phyloP scores from a whole-genome alignment of 2,888 invertebrate species.

The Phyto melanocephala region DNA sequence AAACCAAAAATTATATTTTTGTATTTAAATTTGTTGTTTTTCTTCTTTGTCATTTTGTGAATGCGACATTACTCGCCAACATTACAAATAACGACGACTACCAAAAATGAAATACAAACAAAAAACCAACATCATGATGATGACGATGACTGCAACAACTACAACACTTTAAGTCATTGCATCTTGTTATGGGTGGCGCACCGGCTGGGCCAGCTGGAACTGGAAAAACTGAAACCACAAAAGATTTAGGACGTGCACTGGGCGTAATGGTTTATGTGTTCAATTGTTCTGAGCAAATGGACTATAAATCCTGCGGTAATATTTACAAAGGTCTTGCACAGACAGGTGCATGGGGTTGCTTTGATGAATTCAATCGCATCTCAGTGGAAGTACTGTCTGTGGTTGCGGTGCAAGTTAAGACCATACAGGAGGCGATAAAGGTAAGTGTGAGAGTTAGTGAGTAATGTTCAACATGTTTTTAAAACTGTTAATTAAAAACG shows the following conservation, averaged over 20 bases:
- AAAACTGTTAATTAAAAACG: constrained; percentile 40
- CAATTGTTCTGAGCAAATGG: constrained; percentile 99
- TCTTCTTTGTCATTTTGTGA: no score
- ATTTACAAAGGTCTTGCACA: constrained; percentile 96
- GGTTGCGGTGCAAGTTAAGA: constrained; percentile 95
- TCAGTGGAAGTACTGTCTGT: constrained; percentile 98
- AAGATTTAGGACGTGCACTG: constrained; percentile 96
- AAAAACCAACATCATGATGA: constrained; percentile 3
- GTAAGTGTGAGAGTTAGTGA: constrained; percentile 71
- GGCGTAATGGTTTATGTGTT: constrained; percentile 99
- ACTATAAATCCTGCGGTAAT: constrained; percentile 96
- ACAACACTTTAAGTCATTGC: constrained; percentile 82
- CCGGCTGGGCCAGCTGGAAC: constrained; percentile 98
- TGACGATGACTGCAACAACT: neutral
- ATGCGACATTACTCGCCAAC: neutral
- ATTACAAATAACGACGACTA: constrained; percentile 6
- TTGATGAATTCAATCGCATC: constrained; percentile 98
- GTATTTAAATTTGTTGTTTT: no score
- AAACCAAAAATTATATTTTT: no score
- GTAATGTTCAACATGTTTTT: constrained; percentile 23
- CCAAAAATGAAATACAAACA: constrained; percentile 1
- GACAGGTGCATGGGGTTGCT: constrained; percentile 98
- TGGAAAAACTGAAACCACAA: constrained; percentile 98
- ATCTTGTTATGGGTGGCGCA: constrained; percentile 96
- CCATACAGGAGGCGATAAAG: constrained; percentile 92